Evolutionary conservation across 2,113 vertebrate species (phyloP).

Genomic region (Lampris incognitus): DNA sequence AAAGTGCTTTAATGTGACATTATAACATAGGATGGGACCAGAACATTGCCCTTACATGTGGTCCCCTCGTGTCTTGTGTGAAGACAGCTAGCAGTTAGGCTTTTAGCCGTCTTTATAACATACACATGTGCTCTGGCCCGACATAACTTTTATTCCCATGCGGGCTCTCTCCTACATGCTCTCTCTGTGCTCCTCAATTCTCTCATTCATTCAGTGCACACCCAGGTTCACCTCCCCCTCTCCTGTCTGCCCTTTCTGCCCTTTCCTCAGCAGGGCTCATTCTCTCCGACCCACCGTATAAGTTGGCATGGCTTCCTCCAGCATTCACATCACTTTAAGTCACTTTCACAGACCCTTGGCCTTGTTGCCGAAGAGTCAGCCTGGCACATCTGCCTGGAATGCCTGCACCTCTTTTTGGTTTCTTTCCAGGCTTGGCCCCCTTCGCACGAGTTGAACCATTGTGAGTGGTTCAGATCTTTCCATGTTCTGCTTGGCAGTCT

Average conservation of each 20-base stretch:
- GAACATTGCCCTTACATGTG: not conserved
- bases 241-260: not conserved
- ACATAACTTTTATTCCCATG: not conserved
- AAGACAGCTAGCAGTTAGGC: not conserved
- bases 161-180: not conserved
- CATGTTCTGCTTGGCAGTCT: not conserved
- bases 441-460: not conserved
- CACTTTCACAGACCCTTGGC: constrained; percentile 3
- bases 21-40: no score
- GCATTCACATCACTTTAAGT: constrained; percentile 2
- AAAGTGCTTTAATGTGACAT: no score
- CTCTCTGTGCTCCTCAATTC: not conserved
- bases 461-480: constrained; percentile 6
- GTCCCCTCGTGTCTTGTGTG: not conserved
- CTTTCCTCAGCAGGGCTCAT: not conserved
- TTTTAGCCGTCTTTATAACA: not conserved
- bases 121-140: not conserved
- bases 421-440: not conserved
- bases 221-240: not conserved
- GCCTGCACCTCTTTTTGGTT: not conserved
- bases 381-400: not conserved
- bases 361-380: not conserved
- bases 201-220: not conserved
- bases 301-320: not conserved
- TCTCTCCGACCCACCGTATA: not conserved